Evolutionary conservation across 2,113 vertebrate genomes (phyloP).

Genomic region (Thalassarche chlororhynchos): DNA sequence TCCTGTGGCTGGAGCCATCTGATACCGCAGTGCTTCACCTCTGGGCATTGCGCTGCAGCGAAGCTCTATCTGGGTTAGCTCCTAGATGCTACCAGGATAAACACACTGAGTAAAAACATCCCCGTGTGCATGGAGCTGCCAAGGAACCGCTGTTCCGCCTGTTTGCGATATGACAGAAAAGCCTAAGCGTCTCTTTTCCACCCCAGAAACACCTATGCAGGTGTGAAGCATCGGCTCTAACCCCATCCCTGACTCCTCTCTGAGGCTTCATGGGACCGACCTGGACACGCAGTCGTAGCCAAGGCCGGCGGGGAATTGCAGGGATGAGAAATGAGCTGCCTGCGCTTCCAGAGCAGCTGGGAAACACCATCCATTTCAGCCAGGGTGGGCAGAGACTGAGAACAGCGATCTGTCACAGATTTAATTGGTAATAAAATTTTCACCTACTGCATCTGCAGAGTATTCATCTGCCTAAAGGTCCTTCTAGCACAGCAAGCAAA

Average conservation of each 20-base stretch:
- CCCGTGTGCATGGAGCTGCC: fast-evolving
- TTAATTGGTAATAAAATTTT: background rate
- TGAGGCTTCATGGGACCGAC: fast-evolving
- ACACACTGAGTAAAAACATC: fast-evolving
- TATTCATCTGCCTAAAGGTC: background rate
- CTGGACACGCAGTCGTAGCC: fast-evolving
- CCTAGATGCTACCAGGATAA: background rate
- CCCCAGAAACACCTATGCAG: fast-evolving
- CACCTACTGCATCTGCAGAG: background rate
- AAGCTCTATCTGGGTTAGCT: background rate
- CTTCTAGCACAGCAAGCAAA: background rate
- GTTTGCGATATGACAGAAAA: fast-evolving
- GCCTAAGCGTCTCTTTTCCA: background rate
- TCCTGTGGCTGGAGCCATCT: background rate
- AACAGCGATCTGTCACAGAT: background rate
- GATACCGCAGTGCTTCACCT: background rate
- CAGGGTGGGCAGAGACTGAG: background rate
- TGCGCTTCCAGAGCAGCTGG: background rate
- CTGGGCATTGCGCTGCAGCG: fast-evolving
- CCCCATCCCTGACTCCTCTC: background rate
- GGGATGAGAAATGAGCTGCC: background rate
- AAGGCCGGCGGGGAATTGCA: fast-evolving
- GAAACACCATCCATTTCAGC: background rate
- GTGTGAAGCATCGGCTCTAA: fast-evolving
- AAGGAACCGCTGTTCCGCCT: fast-evolving